These are phyloP conservation scores for Apistogramma diplotaenia DNA, from an alignment of 2,113 vertebrate genomes.

Conservation along the genomic window DNA sequence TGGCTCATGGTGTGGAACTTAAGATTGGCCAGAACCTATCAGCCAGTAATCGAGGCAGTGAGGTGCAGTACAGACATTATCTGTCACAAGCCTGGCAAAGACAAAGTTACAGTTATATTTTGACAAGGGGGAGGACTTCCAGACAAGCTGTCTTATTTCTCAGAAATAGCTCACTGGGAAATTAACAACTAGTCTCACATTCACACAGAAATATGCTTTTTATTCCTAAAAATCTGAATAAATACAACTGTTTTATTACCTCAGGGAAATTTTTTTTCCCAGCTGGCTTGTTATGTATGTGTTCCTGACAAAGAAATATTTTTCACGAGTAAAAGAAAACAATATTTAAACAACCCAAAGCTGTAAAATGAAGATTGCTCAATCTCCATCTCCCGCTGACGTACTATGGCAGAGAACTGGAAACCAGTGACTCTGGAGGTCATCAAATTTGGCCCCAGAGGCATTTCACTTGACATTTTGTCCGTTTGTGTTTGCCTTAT, in stretches of 20 bases:
- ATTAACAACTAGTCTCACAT: not conserved
- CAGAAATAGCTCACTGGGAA: not conserved
- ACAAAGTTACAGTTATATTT: not conserved
- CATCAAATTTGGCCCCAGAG: conserved; percentile 17
- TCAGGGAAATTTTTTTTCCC: not conserved
- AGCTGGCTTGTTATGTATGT: not conserved
- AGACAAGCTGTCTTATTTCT: not conserved
- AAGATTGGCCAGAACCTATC: conserved; percentile 48
- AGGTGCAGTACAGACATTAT: not conserved
- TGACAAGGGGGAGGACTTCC: not conserved
- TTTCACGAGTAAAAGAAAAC: not conserved
- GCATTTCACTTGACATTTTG: conserved; percentile 52
- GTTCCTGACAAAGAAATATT: not conserved
- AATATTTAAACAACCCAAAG: not conserved
- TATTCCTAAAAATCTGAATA: not conserved
- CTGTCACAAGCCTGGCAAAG: not conserved
- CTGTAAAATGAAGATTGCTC: not conserved
- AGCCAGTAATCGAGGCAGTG: conserved; percentile 14
- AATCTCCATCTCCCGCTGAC: conserved; percentile 13
- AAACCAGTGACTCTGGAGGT: conserved; percentile 54
- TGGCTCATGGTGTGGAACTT: conserved; percentile 33
- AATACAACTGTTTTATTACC: not conserved
- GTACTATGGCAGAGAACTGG: conserved; percentile 41
- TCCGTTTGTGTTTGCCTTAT: conserved; percentile 13
- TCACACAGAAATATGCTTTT: not conserved